Evolutionary conservation across 1,140 invertebrate species (phyloP), one percentile per base, ranked within the genome.

Genomic region (Ericerus pela): DNA sequence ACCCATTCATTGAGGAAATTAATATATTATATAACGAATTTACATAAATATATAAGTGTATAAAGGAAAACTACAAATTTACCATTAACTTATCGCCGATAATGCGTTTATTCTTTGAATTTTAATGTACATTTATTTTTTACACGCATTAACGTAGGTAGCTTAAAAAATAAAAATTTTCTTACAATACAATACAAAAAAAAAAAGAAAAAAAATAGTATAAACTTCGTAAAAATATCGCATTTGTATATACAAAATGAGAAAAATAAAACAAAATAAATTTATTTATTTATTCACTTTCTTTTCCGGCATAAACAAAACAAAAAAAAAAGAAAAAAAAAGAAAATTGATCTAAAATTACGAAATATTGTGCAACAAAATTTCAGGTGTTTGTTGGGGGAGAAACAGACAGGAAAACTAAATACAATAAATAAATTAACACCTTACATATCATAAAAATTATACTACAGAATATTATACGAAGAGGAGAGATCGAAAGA

Each of bases 171-270:
- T 47, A 47, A 47, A 47, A 47, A 24, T 33, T 33, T 33, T 33
- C n/a, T 33, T 47, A 8, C 41, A 47, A 47, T 47, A 47, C 22
- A 47, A 47, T 47, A 47, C 26, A 47, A 24, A 47, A 47, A 47
- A 24, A 24, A 47, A 47, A 47, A 47, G 26, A 33, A 33, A 33
- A 47, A 47, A 47, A 47, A 47, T 47, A 47, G 41, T 47, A 47
- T 47, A 47, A 47, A 47, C 41, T 47, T 47, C 22, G 41, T 47
- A 47, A 47, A 47, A 47, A 47, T 47, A 47, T 47, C 41, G 41
- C 41, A 24, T 47, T 24, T 24, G 41, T 47, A 47, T 47, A 24
- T 47, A 47, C 41, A 47, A 47, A 47, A 24, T 47, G 41, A 47
- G 41, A n/a, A n/a, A n/a, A n/a, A n/a, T n/a, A n/a, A n/a, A n/a